Percentiles rank a stretch among this genome's conserved stretches.
phyloP scores from a whole-genome alignment of 1,140 invertebrate species.

The Yoshiicerus persimilis region DNA sequence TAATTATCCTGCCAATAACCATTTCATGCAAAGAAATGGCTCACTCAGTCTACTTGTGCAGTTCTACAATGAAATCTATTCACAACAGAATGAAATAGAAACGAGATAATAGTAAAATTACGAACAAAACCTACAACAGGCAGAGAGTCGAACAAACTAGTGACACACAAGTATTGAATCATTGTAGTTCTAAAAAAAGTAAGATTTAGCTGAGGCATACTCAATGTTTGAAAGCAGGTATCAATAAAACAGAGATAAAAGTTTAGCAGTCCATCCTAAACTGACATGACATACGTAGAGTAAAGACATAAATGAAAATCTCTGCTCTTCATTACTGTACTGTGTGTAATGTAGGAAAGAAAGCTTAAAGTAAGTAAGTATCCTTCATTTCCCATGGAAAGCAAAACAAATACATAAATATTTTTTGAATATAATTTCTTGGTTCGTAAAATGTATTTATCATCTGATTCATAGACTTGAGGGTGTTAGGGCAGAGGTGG shows the following conservation, averaged over 20 bases:
- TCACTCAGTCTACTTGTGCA: no score
- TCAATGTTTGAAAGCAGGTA: neutral
- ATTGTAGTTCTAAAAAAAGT: neutral
- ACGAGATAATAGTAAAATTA: neutral
- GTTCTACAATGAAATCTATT: no score
- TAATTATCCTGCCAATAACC: neutral
- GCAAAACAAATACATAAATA: slow-evolving; percentile 1
- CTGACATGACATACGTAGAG: neutral
- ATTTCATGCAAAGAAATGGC: neutral
- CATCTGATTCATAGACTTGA: neutral
- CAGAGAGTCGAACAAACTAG: neutral
- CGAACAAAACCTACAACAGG: neutral
- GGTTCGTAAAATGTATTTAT: neutral
- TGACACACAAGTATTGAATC: neutral
- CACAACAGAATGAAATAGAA: neutral
- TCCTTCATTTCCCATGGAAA: neutral
- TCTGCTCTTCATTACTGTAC: neutral
- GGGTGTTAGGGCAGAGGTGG: neutral
- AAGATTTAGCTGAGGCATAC: neutral
- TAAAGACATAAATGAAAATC: neutral
- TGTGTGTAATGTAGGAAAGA: neutral
- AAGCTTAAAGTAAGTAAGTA: neutral
- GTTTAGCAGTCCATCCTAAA: neutral
- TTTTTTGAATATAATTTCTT: neutral
- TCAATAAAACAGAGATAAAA: neutral